phyloP scores from a whole-genome alignment of 2,888 invertebrate species.

The Caenorhabditis macrosperma region DNA sequence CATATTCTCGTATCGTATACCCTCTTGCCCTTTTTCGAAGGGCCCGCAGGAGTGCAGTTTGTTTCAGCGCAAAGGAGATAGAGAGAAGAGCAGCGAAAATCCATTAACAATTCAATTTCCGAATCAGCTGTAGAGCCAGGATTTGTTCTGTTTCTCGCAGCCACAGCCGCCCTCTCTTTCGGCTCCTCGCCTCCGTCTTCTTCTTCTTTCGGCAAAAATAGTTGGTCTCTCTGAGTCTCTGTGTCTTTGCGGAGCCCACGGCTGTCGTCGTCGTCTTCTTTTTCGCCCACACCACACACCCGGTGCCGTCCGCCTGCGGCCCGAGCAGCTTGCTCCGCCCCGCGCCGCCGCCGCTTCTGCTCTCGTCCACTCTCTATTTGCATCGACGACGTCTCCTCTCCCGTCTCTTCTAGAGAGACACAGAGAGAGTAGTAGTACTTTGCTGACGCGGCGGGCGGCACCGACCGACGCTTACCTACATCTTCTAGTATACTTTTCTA shows the following conservation, averaged over 20 bases:
- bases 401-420: constrained; percentile 22
- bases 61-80: constrained; percentile 13
- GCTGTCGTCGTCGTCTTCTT: constrained; percentile 20
- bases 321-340: constrained; percentile 55
- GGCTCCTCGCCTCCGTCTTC: constrained; percentile 13
- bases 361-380: constrained; percentile 14
- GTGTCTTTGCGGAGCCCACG: constrained; percentile 17
- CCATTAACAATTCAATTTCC: constrained; percentile 42
- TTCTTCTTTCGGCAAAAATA: constrained; percentile 21
- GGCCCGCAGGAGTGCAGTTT: neutral
- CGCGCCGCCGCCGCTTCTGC: constrained; percentile 26
- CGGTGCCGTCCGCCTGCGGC: constrained; percentile 36
- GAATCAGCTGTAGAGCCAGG: constrained; percentile 34
- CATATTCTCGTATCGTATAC: neutral
- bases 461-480: constrained; percentile 51
- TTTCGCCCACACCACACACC: constrained; percentile 43
- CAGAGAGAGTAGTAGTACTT: constrained; percentile 53
- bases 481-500: constrained; percentile 49
- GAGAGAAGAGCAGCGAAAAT: constrained; percentile 12
- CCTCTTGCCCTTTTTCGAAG: constrained; percentile 3
- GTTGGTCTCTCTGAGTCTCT: constrained; percentile 50
- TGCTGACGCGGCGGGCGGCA: constrained; percentile 43
- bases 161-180: too few species aligned
- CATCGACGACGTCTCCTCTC: constrained; percentile 31
- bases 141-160: constrained; percentile 35